These are phyloP conservation scores for Trididemnum nubilum DNA, from an alignment of 23 tunicate genomes.

Conservation along the genomic window DNA sequence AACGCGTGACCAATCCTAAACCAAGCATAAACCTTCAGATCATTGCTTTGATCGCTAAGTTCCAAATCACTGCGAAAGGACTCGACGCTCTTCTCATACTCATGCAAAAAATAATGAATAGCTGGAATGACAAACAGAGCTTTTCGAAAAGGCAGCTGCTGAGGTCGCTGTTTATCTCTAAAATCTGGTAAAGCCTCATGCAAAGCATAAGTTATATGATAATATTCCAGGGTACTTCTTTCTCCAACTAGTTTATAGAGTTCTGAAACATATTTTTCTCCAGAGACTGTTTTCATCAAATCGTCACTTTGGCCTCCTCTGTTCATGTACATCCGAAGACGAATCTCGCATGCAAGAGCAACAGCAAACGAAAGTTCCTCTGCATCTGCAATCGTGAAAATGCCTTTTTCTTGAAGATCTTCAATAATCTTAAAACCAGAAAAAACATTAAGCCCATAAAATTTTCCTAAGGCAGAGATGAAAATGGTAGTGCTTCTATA, in stretches of 20 bases:
- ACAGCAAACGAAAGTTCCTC: conserved; percentile 24
- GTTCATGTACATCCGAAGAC: conserved; percentile 9
- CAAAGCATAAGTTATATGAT: not conserved
- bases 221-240: conserved; percentile 13
- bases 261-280: not conserved
- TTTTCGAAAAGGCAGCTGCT: not conserved
- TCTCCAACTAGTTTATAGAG: conserved; percentile 14
- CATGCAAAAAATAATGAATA: conserved; percentile 5
- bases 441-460: not conserved
- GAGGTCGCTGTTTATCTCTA: too few species aligned
- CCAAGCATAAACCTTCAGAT: not conserved
- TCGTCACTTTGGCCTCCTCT: not conserved
- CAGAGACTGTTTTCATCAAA: not conserved
- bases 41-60: not conserved
- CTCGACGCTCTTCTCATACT: conserved; percentile 11
- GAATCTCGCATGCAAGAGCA: conserved; percentile 32
- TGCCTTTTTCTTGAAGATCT: not conserved
- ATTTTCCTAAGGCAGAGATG: conserved; percentile 13
- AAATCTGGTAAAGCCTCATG: conserved; percentile 19
- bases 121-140: not conserved
- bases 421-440: conserved; percentile 6
- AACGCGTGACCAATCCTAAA: conserved; percentile 14
- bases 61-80: not conserved
- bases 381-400: conserved; percentile 1
- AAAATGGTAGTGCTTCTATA: conserved; percentile 13